phyloP scores from a whole-genome alignment of 2,888 invertebrate genomes.

The Camptogramma bilineatum region DNA sequence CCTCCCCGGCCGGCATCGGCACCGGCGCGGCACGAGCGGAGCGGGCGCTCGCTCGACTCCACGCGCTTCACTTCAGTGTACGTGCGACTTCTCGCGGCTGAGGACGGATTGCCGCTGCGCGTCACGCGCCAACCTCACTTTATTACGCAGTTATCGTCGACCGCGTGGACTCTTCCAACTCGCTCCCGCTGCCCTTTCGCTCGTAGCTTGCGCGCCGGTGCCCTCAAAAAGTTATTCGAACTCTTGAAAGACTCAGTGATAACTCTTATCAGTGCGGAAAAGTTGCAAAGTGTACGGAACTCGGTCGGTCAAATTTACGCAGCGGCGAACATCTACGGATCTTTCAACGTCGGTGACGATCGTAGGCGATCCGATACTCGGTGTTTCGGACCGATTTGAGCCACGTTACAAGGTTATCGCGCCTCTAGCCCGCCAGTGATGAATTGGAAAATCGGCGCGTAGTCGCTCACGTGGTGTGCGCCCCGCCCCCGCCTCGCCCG shows the following conservation, averaged over 20 bases:
- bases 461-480: conserved; percentile 83
- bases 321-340: conserved; percentile 60
- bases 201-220: conserved; percentile 41
- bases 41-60: conserved; percentile 61
- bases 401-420: conserved; percentile 85
- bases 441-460: conserved; percentile 86
- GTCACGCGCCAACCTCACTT: conserved; percentile 64
- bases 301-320: conserved; percentile 63
- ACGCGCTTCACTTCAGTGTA: conserved; percentile 71
- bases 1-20: conserved; percentile 47
- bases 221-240: conserved; percentile 44
- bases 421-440: conserved; percentile 81
- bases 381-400: conserved; percentile 70
- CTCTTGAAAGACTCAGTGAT: conserved; percentile 62
- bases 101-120: conserved; percentile 67
- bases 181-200: conserved; percentile 49
- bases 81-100: conserved; percentile 78
- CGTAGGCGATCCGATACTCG: conserved; percentile 67
- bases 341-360: conserved; percentile 62
- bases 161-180: conserved; percentile 76
- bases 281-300: conserved; percentile 73
- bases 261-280: conserved; percentile 78
- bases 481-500: conserved; percentile 80
- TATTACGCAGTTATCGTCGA: conserved; percentile 82
- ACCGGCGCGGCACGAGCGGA: conserved; percentile 42